phyloP scores from a whole-genome alignment of 2,888 invertebrate genomes.

The Trachelus stipa region DNA sequence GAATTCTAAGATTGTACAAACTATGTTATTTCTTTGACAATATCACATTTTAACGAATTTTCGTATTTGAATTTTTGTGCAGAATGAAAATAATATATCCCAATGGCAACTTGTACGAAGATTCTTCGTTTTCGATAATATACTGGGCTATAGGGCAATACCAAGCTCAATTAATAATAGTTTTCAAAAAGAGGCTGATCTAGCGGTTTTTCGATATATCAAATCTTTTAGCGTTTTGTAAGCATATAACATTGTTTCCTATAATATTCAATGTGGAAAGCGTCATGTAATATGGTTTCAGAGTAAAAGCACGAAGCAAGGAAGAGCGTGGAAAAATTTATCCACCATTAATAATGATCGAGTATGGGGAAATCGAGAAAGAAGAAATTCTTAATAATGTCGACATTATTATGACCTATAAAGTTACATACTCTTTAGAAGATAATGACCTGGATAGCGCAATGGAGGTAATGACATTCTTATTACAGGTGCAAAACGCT shows the following conservation, averaged over 20 bases:
- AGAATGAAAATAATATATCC: constrained; percentile 60
- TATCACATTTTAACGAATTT: neutral
- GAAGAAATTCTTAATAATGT: constrained; percentile 61
- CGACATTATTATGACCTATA: constrained; percentile 61
- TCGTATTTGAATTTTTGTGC: constrained; percentile 10
- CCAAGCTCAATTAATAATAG: constrained; percentile 39
- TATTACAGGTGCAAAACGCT: neutral
- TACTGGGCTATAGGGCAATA: constrained; percentile 62
- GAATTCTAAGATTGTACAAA: constrained; percentile 38
- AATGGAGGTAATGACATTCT: constrained; percentile 58
- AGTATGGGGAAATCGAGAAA: constrained; percentile 69
- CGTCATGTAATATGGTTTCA: constrained; percentile 39
- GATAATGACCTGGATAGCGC: constrained; percentile 59
- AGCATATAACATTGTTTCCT: constrained; percentile 27
- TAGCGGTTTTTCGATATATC: constrained; percentile 58
- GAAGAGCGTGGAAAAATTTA: constrained; percentile 71
- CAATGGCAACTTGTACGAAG: constrained; percentile 77
- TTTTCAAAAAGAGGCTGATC: constrained; percentile 41
- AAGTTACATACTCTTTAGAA: constrained; percentile 64
- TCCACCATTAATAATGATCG: constrained; percentile 72
- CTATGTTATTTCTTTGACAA: constrained; percentile 21
- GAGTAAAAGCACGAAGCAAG: constrained; percentile 63
- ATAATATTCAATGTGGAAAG: neutral
- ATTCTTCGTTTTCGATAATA: constrained; percentile 76
- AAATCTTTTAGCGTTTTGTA: constrained; percentile 60